Conservation (phyloP, 1,140 invertebrate genomes). For the Penaeus vannamei region DNA sequence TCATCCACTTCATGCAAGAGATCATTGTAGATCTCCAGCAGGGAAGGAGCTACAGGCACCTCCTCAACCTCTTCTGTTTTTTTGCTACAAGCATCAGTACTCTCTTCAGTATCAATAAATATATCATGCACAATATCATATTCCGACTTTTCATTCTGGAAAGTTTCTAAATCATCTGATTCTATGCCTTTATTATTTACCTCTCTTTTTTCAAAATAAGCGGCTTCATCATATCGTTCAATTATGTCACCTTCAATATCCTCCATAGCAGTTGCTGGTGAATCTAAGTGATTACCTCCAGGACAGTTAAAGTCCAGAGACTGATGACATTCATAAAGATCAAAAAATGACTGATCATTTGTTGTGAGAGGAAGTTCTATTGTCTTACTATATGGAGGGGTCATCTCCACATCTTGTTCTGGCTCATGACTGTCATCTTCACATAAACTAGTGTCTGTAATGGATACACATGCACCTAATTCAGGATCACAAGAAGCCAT, state of each 20-base stretch:
- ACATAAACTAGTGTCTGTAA: slow-evolving; percentile 14
- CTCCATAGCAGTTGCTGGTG: slow-evolving; percentile 18
- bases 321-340: slow-evolving; percentile 1
- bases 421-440: neutral
- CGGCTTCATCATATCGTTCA: slow-evolving; percentile 34
- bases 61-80: neutral
- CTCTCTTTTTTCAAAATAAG: neutral
- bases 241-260: slow-evolving; percentile 56
- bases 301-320: slow-evolving; percentile 24
- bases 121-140: neutral
- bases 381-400: slow-evolving; percentile 46
- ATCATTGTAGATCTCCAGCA: slow-evolving; percentile 29
- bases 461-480: slow-evolving; percentile 54
- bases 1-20: slow-evolving; percentile 28
- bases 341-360: neutral
- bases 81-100: neutral
- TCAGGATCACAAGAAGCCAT: slow-evolving; percentile 50
- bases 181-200: neutral
- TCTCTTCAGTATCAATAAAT: neutral
- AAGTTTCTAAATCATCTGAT: too few species aligned
- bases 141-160: neutral
- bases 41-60: neutral
- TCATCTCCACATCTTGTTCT: slow-evolving; percentile 11
- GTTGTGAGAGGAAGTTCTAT: slow-evolving; percentile 23
- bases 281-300: neutral